Evolutionary conservation across 2,113 vertebrate genomes (phyloP).

Genomic region (Sceloporus undulatus): DNA sequence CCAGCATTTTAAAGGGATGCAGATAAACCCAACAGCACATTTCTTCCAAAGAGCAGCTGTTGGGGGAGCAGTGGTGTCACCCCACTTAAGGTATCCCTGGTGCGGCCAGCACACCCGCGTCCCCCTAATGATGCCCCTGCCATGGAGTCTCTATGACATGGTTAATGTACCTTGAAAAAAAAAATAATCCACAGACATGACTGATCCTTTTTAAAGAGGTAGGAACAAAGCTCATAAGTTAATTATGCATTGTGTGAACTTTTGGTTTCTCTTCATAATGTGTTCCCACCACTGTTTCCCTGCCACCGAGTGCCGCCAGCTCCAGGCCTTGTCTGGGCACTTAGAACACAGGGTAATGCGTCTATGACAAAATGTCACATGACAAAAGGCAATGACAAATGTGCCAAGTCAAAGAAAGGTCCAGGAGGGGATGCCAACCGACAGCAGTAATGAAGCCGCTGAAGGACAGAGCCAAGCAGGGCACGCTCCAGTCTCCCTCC

Average conservation of each 20-base stretch:
- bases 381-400: slow-evolving; percentile 13
- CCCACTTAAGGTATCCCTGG: too few species aligned
- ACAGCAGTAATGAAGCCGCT: neutral
- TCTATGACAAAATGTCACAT: neutral
- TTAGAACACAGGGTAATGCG: neutral
- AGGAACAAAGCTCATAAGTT: neutral
- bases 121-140: too few species aligned
- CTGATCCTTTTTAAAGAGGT: too few species aligned
- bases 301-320: neutral
- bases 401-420: neutral
- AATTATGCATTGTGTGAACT: neutral
- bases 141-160: too few species aligned
- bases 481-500: neutral
- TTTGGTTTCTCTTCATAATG: neutral
- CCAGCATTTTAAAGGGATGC: too few species aligned
- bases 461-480: neutral
- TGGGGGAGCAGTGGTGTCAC: too few species aligned
- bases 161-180: too few species aligned
- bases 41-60: too few species aligned
- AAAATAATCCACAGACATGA: too few species aligned
- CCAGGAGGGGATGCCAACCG: neutral
- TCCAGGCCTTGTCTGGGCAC: neutral
- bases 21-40: too few species aligned
- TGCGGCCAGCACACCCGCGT: too few species aligned
- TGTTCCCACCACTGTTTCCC: too few species aligned